Percentiles rank a stretch among this genome's conserved stretches.
phyloP scores from a whole-genome alignment of 1,140 invertebrate species.

The Dryas iulia region DNA sequence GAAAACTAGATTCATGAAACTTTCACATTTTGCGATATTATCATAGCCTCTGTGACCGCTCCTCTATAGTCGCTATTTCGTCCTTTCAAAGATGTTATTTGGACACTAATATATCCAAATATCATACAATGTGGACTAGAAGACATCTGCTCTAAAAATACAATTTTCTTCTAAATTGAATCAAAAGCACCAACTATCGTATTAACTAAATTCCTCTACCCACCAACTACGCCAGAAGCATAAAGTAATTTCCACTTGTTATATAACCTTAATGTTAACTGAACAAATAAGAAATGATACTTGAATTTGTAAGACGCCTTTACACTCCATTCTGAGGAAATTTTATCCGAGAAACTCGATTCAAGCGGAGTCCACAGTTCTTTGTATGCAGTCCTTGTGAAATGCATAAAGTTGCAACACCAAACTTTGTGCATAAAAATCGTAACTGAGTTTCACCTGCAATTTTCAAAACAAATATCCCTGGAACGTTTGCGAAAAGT shows the following conservation, averaged over 20 bases:
- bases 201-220: too few species aligned
- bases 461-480: conserved; percentile 46
- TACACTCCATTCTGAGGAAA: conserved; percentile 50
- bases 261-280: conserved; percentile 4
- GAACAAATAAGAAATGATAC: conserved; percentile 38
- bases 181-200: too few species aligned
- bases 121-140: too few species aligned
- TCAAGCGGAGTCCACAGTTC: conserved; percentile 47
- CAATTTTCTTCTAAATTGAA: neutral
- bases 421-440: conserved; percentile 40
- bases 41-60: too few species aligned
- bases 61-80: too few species aligned
- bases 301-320: conserved; percentile 49
- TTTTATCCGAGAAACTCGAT: conserved; percentile 49
- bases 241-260: neutral
- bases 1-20: too few species aligned
- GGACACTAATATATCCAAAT: too few species aligned
- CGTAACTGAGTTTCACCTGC: conserved; percentile 33
- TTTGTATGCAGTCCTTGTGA: conserved; percentile 44
- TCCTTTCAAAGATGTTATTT: too few species aligned
- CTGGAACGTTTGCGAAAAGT: conserved; percentile 8
- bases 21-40: too few species aligned
- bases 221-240: neutral
- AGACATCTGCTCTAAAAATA: too few species aligned
- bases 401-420: conserved; percentile 47